Evolutionary conservation across 2,888 invertebrate species (phyloP).

Genomic region (Drosophila nigritarsus): DNA sequence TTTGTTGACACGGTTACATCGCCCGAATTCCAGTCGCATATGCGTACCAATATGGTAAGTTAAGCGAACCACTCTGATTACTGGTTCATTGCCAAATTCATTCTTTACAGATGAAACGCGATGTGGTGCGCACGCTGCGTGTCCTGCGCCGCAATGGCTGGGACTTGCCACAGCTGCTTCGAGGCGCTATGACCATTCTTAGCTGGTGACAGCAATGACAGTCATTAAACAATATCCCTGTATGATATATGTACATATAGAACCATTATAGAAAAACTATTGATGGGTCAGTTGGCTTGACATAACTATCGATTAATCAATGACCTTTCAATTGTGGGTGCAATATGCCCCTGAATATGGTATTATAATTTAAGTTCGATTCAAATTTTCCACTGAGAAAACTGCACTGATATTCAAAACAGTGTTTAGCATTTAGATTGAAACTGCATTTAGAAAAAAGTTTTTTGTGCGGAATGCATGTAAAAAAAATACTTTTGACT

Average conservation of each 20-base stretch:
- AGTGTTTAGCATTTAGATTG: no score
- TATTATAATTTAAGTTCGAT: neutral
- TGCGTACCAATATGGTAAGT: constrained; percentile 64
- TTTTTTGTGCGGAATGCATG: neutral
- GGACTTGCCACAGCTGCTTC: constrained; percentile 56
- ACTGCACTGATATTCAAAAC: neutral
- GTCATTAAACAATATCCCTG: neutral
- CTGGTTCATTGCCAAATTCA: neutral
- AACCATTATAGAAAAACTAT: constrained; percentile 44
- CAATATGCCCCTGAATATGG: neutral
- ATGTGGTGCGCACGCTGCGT: constrained; percentile 52
- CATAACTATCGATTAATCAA: neutral
- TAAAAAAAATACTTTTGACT: neutral
- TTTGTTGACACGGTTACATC: constrained; percentile 53
- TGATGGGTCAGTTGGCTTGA: neutral
- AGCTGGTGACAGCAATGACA: constrained; percentile 46
- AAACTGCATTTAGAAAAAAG: no score
- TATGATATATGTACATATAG: constrained; percentile 16
- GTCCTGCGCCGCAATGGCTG: constrained; percentile 64
- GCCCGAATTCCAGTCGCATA: constrained; percentile 45
- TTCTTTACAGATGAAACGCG: constrained; percentile 50
- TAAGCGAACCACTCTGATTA: neutral
- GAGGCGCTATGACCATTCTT: constrained; percentile 46
- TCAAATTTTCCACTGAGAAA: neutral
- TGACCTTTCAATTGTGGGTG: neutral